Evolutionary conservation across 2,888 invertebrate genomes (phyloP), one percentile per base, ranked within the genome.

Genomic region (Lamproptera curius): DNA sequence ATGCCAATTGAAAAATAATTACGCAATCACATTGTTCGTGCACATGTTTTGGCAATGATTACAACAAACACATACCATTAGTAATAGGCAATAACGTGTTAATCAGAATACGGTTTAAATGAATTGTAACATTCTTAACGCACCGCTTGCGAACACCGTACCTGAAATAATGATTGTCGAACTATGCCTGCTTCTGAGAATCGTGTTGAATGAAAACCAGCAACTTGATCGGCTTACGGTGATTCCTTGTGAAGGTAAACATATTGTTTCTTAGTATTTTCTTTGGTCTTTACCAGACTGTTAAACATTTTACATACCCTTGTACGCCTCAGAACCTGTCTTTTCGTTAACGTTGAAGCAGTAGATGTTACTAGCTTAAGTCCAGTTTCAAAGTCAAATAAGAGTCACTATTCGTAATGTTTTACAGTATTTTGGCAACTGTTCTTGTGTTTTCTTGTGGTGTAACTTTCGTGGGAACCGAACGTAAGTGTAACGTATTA

Each of bases 161-260:
- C 38, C 38, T 31, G 16, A 35, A 34, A 53, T 33, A 38, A 64
- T 66, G 67, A 58, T 63, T 41, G 52, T 65, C 35, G 58, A 64
- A 44, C 42, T 62, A 44, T 65, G 64, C 59, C 52, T 67, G n/a
- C 46, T 73, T 63, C 65, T 66, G 42, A 56, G 65, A 62, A 71
- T 64, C 33, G 51, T 60, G 36, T 58, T 66, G 50, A 65, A 65
- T 57, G 63, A 59, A 50, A 56, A 53, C 17, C 56, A 61, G 54
- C 55, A 62, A 43, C 50, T 58, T 54, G 44, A 55, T 36, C 53
- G 55, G 45, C 43, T 55, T 47, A 52, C 54, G 42, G 50, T 58
- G 47, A 44, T 55, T 51, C 53, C 57, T 20, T 62, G 62, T 50
- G 46, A 52, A 54, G 67, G 67, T 71, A 71, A 70, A 67, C 59